Evolutionary conservation across 2,888 invertebrate species (phyloP).

Genomic region (Apamea sordens): DNA sequence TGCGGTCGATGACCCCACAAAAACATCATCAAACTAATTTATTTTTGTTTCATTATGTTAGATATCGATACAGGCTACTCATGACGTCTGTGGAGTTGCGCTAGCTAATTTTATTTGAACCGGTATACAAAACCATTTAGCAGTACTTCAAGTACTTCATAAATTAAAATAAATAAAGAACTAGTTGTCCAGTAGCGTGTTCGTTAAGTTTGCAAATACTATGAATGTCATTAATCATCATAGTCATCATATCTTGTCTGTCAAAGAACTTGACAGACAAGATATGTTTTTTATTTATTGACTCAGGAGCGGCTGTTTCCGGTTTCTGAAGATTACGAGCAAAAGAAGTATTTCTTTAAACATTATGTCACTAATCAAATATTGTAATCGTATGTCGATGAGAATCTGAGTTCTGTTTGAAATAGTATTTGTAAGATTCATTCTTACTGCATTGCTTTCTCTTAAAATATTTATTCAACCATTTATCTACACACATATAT

Average conservation of each 20-base stretch:
- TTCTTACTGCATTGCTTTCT: conserved; percentile 15
- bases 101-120: not conserved
- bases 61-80: not conserved
- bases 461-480: not conserved
- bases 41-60: not conserved
- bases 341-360: conserved; percentile 33
- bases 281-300: conserved; percentile 35
- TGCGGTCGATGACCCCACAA: not conserved
- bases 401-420: not conserved
- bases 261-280: conserved; percentile 25
- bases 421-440: conserved; percentile 14
- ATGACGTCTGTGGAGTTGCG: not conserved
- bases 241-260: not conserved
- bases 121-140: not conserved
- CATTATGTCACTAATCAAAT: conserved; percentile 61
- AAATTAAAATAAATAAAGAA: not conserved
- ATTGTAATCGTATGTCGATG: conserved; percentile 37
- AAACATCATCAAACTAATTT: not conserved
- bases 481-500: too few species aligned
- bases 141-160: not conserved
- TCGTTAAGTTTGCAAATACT: conserved; percentile 33
- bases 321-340: conserved; percentile 26
- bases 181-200: conserved; percentile 1
- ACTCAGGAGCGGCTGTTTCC: conserved; percentile 58
- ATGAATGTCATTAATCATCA: too few species aligned